Base-by-base conservation (phyloP, 2,797 vertebrate species). In the Lithobates pipiens region DNA sequence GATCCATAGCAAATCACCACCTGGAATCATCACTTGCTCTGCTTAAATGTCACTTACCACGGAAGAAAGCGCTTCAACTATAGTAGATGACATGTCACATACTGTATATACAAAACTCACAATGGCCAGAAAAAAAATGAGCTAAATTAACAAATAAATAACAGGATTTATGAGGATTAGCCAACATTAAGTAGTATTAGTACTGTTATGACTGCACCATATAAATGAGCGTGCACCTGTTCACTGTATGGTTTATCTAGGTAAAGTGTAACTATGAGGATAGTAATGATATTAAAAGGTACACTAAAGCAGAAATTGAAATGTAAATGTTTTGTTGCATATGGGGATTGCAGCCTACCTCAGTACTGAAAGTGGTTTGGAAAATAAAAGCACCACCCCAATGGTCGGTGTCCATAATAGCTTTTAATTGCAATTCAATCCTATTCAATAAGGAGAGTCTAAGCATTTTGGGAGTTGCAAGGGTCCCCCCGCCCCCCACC, bases 1-100 rank as follows among this genome's bases (percentile, higher is more conserved):
- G 67, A 77, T 63, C 21, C 63, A 25, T 77, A 72, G 74, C 54
- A 77, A 82, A 82, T 86, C 68, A 82, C 85, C 44, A 69, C 77
- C 70, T 75, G 77, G 81, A 75, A 81, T 73, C 69, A 57, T 21
- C 7, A 32, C 32, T 71, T 61, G 44, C 71, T 85, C 63, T 81
- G 25, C 68, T 50, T 44, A 65, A 85, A 85, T 80, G 77, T 72
- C 83, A 72, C 54, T 72, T 71, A 84, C 21, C 57, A 57, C 15
- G 23, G 25, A 72, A 25, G 68, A 46, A 78, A 84, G 72, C 76
- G 72, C 76, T 72, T 70, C 29, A 69, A 50, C 27, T 76, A n/a
- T 34, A 80, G n/a, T 57, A 67, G 39, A 71, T 10, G 71, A 61
- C 63, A 71, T 76, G 63, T 50, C 82, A 83, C 15, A 25, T 72